These are phyloP conservation scores for Ascaphus truei DNA, from an alignment of 2,113 vertebrate species.

Conservation along the genomic window DNA sequence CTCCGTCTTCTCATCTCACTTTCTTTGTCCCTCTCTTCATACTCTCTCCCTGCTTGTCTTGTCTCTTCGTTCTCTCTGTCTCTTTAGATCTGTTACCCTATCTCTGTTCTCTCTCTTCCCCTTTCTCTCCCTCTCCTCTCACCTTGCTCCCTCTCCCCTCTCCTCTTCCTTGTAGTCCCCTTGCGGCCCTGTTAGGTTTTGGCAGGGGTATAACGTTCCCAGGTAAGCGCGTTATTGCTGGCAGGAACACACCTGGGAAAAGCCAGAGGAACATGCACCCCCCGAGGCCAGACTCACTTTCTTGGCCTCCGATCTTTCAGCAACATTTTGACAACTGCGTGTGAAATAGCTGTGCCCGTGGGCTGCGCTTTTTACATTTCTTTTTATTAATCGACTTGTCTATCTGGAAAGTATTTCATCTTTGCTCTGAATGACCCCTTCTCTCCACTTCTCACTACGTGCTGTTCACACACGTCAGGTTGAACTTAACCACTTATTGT, in stretches of 20 bases:
- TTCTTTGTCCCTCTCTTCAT: no score
- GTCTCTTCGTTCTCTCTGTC: not conserved
- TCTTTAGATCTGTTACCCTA: no score
- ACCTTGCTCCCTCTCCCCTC: not conserved
- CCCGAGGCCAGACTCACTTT: constrained; percentile 33
- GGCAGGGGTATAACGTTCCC: constrained; percentile 22
- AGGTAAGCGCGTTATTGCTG: constrained; percentile 27
- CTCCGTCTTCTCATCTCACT: no score
- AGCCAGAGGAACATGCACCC: constrained; percentile 13
- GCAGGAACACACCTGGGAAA: constrained; percentile 31
- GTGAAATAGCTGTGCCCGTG: constrained; percentile 6
- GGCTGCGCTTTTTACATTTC: constrained; percentile 19
- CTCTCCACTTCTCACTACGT: not conserved
- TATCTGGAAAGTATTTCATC: constrained; percentile 26
- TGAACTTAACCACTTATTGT: not conserved
- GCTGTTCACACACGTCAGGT: not conserved
- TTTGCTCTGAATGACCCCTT: constrained; percentile 24
- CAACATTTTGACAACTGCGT: constrained; percentile 30
- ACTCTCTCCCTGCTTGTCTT: no score
- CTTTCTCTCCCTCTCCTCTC: not conserved
- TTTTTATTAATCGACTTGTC: constrained; percentile 29
- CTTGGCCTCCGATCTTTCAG: constrained; percentile 33
- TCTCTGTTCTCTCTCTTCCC: not conserved
- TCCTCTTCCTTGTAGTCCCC: not conserved
- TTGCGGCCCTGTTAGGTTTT: not conserved